phyloP scores from a whole-genome alignment of 2,797 vertebrate genomes.

The Lepus oiostolus region DNA sequence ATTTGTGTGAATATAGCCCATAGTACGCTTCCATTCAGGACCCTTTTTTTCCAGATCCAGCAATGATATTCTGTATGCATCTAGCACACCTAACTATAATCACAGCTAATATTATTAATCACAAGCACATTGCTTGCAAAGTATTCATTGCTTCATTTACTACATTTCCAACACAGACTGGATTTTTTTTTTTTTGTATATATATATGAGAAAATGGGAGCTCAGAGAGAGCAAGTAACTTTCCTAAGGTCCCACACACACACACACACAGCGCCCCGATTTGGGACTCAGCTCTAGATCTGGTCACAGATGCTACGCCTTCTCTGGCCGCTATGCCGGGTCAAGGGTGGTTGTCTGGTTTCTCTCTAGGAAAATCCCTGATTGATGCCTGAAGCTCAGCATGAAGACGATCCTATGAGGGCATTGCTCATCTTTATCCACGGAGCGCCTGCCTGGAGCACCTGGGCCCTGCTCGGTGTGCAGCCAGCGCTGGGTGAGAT shows the following conservation, averaged over 20 bases:
- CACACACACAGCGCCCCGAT: neutral
- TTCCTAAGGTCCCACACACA: neutral
- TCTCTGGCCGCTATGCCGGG: neutral
- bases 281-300: slow-evolving; percentile 10
- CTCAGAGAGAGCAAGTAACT: slow-evolving; percentile 14
- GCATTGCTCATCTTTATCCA: slow-evolving; percentile 12
- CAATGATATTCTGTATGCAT: neutral
- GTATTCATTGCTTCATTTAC: neutral
- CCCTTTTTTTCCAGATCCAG: neutral
- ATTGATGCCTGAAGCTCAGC: neutral
- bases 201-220: slow-evolving; percentile 41
- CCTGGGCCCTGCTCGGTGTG: neutral
- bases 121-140: neutral
- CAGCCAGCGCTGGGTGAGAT: neutral
- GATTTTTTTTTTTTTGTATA: neutral
- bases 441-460: neutral
- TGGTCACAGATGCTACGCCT: neutral
- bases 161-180: neutral
- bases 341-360: neutral
- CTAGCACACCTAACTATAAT: neutral
- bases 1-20: slow-evolving; percentile 12
- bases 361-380: slow-evolving; percentile 52
- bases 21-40: neutral
- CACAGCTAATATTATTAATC: neutral
- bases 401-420: slow-evolving; percentile 34